Evolutionary conservation across 2,888 invertebrate genomes (phyloP).

Genomic region (Orthonychiurus folsomi): DNA sequence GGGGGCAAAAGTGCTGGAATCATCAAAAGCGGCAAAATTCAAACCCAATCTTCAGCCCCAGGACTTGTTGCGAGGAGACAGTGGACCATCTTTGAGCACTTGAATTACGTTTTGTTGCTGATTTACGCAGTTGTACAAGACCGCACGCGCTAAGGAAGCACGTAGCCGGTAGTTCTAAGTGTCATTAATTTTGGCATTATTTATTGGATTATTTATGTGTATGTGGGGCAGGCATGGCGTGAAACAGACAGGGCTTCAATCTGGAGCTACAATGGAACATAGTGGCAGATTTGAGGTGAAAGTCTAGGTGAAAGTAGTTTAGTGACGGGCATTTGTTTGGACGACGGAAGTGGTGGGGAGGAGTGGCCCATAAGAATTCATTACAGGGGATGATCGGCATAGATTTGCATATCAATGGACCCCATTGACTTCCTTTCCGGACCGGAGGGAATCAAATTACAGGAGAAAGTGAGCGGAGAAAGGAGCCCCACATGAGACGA

Average conservation of each 20-base stretch:
- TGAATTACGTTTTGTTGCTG: too few species aligned
- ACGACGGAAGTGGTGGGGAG: slow-evolving; percentile 10
- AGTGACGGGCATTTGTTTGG: slow-evolving; percentile 22
- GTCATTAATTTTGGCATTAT: too few species aligned
- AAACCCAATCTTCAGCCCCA: neutral
- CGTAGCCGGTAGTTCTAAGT: too few species aligned
- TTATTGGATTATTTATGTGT: too few species aligned
- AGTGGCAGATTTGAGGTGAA: too few species aligned
- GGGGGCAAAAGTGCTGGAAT: slow-evolving; percentile 1
- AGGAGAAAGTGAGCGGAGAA: neutral
- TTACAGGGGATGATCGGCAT: slow-evolving; percentile 26
- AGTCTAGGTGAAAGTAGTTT: too few species aligned
- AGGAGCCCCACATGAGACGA: neutral
- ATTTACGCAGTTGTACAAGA: too few species aligned
- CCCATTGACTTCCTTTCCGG: neutral
- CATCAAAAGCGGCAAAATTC: slow-evolving; percentile 3
- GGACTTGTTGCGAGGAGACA: slow-evolving; percentile 11
- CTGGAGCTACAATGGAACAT: too few species aligned
- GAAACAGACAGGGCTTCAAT: too few species aligned
- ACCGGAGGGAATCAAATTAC: slow-evolving; percentile 11
- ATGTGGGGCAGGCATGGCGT: too few species aligned
- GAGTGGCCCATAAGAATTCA: slow-evolving; percentile 28
- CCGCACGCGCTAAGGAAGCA: too few species aligned
- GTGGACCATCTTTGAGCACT: too few species aligned
- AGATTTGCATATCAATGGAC: slow-evolving; percentile 31